Percentiles rank a stretch among this genome's conserved stretches.
These are phyloP conservation scores for Acrocephalus kingi DNA, from an alignment of 2,113 vertebrate genomes.

Conservation along the genomic window DNA sequence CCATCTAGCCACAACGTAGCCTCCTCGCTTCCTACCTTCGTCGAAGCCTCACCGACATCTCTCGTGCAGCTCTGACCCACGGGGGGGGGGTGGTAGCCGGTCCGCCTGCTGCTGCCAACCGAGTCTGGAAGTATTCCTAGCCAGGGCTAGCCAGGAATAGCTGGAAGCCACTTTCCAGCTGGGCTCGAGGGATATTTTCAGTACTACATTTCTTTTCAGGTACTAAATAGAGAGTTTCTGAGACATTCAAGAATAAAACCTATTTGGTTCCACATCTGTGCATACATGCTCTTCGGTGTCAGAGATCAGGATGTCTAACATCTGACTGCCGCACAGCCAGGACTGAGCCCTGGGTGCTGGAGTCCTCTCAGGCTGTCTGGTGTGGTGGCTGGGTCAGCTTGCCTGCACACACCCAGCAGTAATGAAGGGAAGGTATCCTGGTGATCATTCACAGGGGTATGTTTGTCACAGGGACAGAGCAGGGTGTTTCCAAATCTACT, in stretches of 20 bases:
- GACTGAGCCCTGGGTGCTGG: neutral
- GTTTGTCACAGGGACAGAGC: neutral
- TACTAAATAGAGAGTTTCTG: neutral
- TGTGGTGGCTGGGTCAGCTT: neutral
- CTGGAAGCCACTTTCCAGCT: no score
- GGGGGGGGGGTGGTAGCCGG: no score
- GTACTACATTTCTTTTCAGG: neutral
- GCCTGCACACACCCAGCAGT: fast-evolving
- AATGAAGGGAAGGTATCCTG: neutral
- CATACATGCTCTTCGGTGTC: neutral
- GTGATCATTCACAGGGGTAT: neutral
- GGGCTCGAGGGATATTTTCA: no score
- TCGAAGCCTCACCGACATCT: no score
- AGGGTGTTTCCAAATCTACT: neutral
- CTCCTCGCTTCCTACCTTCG: no score
- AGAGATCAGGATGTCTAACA: neutral
- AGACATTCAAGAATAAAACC: neutral
- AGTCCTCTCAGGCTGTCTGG: neutral
- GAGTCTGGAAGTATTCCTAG: no score
- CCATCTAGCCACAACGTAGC: no score
- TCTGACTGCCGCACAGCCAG: neutral
- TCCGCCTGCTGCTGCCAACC: no score
- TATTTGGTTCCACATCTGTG: neutral
- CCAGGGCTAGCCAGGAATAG: no score
- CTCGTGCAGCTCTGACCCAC: no score